Evolutionary conservation across 2,888 invertebrate genomes (phyloP), one percentile per base, ranked within the genome.

Genomic region (Eulithis prunata): DNA sequence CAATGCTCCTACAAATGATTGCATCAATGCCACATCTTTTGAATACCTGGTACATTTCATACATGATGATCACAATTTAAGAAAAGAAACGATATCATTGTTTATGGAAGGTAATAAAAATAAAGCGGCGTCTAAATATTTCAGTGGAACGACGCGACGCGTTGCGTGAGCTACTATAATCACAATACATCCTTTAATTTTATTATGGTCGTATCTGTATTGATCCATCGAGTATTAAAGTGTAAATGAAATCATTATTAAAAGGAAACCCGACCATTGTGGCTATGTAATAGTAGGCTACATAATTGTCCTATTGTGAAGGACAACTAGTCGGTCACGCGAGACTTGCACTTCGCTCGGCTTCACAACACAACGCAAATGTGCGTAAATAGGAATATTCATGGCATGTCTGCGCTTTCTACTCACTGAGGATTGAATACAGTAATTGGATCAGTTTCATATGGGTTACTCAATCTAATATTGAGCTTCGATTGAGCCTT

Each of bases 181-280:
- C 73, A 77, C 76, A 79, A 81, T 80, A 79, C 79, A 82, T 79
- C 76, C 71, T 80, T 82, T 74, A 73, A 76, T 79, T 80, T 77
- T 81, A 79, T 75, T 75, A 77, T 69, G 64, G 52, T 76, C 71
- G 71, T 78, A 77, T 80, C 76, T 76, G 70, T 78, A 63, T 73
- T 71, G 72, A 75, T 68, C 70, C 73, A 71, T 75, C 71, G 72
- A 76, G 72, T 72, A 78, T 80, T 78, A 78, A 79, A 68, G 78
- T 81, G 79, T 80, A 80, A 86, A 85, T 86, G 67, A 79, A 83
- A 81, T 81, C 75, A 79, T 81, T 80, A 81, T 75, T 73, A 74
- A 78, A 75, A 75, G 76, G 76, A 82, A 82, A 80, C 73, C 72
- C 76, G 75, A 75, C 73, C 74, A 76, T 75, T 75, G 75, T 75